Conservation (phyloP, 2,797 vertebrate genomes). For the Chaunax sp. region DNA sequence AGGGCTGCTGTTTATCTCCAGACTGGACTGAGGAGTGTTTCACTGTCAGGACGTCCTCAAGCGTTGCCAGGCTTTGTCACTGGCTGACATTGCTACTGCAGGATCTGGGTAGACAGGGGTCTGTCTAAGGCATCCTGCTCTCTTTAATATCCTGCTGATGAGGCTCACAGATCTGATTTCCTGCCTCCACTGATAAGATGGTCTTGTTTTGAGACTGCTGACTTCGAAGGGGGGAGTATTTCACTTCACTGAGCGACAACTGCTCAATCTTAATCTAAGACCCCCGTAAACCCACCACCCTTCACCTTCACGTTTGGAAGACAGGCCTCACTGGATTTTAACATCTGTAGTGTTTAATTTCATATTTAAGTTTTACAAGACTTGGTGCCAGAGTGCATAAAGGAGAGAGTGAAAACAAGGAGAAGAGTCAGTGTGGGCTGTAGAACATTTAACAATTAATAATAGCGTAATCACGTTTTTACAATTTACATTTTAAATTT, state of each 20-base stretch:
- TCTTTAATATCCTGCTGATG: slow-evolving; percentile 82
- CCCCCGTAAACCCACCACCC: not conserved
- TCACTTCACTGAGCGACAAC: slow-evolving; percentile 19
- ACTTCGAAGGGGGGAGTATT: slow-evolving; percentile 34
- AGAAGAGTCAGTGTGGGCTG: no score
- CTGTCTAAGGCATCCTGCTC: slow-evolving; percentile 71
- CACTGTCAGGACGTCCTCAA: slow-evolving; percentile 26
- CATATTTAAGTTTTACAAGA: slow-evolving; percentile 13
- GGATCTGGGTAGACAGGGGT: slow-evolving; percentile 35
- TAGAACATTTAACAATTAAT: no score
- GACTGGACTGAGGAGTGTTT: slow-evolving; percentile 41
- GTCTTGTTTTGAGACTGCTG: slow-evolving; percentile 60
- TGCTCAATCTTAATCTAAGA: slow-evolving; percentile 36
- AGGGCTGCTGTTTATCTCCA: slow-evolving; percentile 53
- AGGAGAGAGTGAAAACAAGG: not conserved
- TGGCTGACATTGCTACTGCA: slow-evolving; percentile 40
- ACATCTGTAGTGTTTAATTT: slow-evolving; percentile 36
- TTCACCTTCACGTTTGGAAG: slow-evolving; percentile 4
- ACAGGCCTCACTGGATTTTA: no score
- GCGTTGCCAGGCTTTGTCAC: slow-evolving; percentile 39
- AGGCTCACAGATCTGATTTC: slow-evolving; percentile 76
- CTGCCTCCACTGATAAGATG: slow-evolving; percentile 57
- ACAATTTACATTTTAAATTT: no score
- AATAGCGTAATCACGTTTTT: no score
- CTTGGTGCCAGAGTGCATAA: not conserved